A percentile compares a stretch with the other conserved stretches of the same genome.
Conservation (phyloP, 2,113 vertebrate species). For the Mustelus asterias region DNA sequence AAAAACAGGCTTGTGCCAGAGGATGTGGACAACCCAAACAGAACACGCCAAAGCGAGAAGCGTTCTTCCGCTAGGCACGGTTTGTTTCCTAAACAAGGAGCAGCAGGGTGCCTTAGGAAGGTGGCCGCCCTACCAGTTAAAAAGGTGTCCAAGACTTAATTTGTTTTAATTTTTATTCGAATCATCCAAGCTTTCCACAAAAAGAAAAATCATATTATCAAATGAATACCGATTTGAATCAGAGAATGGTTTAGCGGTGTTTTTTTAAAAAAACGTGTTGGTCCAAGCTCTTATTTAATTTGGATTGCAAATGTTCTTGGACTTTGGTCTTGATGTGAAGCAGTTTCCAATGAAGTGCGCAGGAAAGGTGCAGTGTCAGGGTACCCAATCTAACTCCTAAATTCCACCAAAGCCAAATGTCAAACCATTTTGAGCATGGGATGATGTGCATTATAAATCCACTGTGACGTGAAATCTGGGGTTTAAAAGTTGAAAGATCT, state of each 20-base stretch:
- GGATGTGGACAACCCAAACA: slow-evolving; percentile 54
- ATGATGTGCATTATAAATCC: neutral
- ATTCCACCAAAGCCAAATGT: neutral
- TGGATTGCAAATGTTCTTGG: neutral
- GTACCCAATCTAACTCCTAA: neutral
- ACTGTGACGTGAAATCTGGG: neutral
- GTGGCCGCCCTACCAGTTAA: slow-evolving; percentile 41
- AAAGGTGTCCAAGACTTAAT: neutral
- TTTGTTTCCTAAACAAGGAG: slow-evolving; percentile 64
- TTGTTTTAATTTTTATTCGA: neutral
- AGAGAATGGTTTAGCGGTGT: neutral
- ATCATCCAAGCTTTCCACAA: neutral
- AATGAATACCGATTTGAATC: neutral
- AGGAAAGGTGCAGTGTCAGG: neutral
- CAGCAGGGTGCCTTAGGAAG: slow-evolving; percentile 50
- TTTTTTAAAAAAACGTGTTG: neutral
- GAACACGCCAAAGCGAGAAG: slow-evolving; percentile 42
- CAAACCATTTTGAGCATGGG: neutral
- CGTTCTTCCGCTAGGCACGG: slow-evolving; percentile 38
- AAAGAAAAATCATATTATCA: neutral
- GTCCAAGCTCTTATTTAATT: neutral
- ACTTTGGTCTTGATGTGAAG: neutral
- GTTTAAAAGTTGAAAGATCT: neutral
- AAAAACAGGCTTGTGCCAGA: slow-evolving; percentile 54
- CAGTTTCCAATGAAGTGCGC: neutral